Conservation (phyloP, 2,797 vertebrate genomes). For the Cuculus canorus region DNA sequence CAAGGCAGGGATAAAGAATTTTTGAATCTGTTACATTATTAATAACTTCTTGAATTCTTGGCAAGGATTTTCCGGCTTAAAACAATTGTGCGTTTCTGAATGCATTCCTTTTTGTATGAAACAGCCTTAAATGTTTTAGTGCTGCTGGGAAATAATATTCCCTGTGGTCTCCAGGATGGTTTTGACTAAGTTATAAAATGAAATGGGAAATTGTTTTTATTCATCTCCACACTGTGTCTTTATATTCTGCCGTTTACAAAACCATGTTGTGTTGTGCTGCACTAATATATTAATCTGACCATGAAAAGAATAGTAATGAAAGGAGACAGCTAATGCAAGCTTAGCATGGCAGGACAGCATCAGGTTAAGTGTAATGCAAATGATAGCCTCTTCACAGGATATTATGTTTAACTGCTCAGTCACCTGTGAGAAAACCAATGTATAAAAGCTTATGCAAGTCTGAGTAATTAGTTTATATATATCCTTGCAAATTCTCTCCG, state of each 20-base stretch:
- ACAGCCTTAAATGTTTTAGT: not conserved
- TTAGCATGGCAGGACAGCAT: not conserved
- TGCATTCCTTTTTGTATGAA: not conserved
- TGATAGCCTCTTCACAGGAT: not conserved
- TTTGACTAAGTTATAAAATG: not conserved
- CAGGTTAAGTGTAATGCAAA: not conserved
- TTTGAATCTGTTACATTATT: not conserved
- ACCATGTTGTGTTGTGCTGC: not conserved
- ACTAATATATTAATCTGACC: not conserved
- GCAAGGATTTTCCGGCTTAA: not conserved
- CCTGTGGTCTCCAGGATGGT: not conserved
- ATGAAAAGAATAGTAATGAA: not conserved
- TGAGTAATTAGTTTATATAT: not conserved
- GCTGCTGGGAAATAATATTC: not conserved
- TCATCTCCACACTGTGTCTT: not conserved
- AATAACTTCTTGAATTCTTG: not conserved
- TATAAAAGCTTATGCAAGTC: not conserved
- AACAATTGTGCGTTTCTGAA: not conserved
- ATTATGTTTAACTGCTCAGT: not conserved
- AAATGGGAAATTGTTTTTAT: not conserved
- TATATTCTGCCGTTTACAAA: not conserved
- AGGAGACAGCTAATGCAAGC: not conserved
- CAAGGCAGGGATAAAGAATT: not conserved
- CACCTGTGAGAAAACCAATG: not conserved
- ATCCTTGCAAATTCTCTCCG: not conserved